A percentile compares a stretch with the other conserved stretches of the same genome.
These are phyloP conservation scores for Phragmatobia fuliginosa DNA, from an alignment of 2,888 invertebrate species.

Conservation along the genomic window DNA sequence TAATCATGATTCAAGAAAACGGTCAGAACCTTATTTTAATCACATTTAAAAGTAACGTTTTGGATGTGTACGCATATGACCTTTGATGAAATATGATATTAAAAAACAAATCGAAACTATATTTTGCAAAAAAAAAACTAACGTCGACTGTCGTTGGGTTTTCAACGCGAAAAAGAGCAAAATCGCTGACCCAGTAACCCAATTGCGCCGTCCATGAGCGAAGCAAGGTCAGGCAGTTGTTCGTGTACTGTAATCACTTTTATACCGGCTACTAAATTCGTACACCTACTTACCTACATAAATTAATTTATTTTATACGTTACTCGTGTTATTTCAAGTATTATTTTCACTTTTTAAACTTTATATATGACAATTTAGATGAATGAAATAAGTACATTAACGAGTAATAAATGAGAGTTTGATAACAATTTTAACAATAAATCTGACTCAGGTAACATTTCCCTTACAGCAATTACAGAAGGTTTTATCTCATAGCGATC, in stretches of 20 bases:
- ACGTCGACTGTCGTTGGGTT: constrained; percentile 28
- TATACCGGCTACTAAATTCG: constrained; percentile 43
- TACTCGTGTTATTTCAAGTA: constrained; percentile 13
- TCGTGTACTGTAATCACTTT: constrained; percentile 51
- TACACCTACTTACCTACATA: constrained; percentile 39
- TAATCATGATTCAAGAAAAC: background rate
- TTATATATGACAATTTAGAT: background rate
- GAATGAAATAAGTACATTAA: background rate
- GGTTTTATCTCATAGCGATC: background rate
- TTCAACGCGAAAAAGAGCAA: constrained; percentile 57
- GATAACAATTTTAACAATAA: background rate
- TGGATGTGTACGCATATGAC: background rate
- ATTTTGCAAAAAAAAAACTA: constrained; percentile 27
- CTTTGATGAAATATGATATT: constrained; percentile 9
- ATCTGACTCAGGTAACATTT: background rate
- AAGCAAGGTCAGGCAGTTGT: constrained; percentile 73
- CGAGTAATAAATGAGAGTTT: background rate
- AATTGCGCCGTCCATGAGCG: constrained; percentile 75
- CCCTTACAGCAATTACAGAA: background rate
- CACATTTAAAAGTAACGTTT: background rate
- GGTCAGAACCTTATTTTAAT: background rate
- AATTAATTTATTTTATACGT: constrained; percentile 16
- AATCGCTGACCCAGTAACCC: constrained; percentile 76
- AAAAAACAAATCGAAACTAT: constrained; percentile 11
- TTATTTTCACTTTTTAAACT: background rate